These are phyloP conservation scores for Epizoanthus stellaris DNA, from an alignment of 92 coral and sea anemone genomes.

Conservation along the genomic window DNA sequence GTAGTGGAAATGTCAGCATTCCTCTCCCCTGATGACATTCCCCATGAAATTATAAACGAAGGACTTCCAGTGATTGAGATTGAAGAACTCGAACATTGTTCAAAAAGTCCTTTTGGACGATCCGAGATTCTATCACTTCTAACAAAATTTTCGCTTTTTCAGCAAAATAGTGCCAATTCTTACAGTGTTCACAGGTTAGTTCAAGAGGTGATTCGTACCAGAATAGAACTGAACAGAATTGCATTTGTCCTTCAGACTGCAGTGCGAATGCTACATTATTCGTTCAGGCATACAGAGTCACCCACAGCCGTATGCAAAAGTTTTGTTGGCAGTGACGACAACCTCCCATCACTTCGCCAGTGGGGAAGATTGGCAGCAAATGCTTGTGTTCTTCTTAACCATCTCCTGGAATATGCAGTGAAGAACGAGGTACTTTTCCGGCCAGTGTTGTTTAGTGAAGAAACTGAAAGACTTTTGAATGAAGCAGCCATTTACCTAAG, in stretches of 20 bases:
- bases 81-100: slow-evolving; percentile 37
- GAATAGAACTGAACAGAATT: slow-evolving; percentile 39
- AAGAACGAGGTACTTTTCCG: background rate
- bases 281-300: slow-evolving; percentile 65
- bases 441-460: slow-evolving; percentile 58
- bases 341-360: slow-evolving; percentile 71
- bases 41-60: slow-evolving; percentile 75
- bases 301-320: slow-evolving; percentile 66
- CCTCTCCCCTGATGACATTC: slow-evolving; percentile 81
- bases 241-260: slow-evolving; percentile 64
- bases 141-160: slow-evolving; percentile 88
- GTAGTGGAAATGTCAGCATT: slow-evolving; percentile 70
- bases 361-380: slow-evolving; percentile 77
- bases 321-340: slow-evolving; percentile 53
- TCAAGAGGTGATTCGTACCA: slow-evolving; percentile 83
- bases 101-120: slow-evolving; percentile 46
- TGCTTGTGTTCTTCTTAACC: slow-evolving; percentile 63
- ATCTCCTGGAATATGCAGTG: slow-evolving; percentile 44
- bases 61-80: slow-evolving; percentile 60
- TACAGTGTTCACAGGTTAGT: slow-evolving; percentile 88
- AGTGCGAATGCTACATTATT: slow-evolving; percentile 59
- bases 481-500: slow-evolving; percentile 70
- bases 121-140: slow-evolving; percentile 69
- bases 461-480: slow-evolving; percentile 55
- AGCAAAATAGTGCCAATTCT: slow-evolving; percentile 58